These are phyloP conservation scores for Latrodectus elegans DNA, from an alignment of 2,888 invertebrate species.

Conservation along the genomic window DNA sequence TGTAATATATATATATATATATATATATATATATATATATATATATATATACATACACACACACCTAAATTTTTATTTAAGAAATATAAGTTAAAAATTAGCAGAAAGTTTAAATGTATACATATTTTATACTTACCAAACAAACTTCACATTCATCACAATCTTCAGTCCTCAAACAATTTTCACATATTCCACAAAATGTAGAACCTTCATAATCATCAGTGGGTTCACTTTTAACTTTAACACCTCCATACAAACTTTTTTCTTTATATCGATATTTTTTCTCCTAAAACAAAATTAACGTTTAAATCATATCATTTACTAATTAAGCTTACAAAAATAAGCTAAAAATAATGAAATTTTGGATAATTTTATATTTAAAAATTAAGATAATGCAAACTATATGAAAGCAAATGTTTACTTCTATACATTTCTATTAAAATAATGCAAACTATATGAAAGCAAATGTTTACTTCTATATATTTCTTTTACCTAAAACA, in stretches of 20 bases:
- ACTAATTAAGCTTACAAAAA: neutral
- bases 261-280: constrained; percentile 56
- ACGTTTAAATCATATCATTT: neutral
- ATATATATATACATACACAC: no score
- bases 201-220: constrained; percentile 49
- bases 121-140: constrained; percentile 38
- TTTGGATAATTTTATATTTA: no score
- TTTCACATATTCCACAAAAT: constrained; percentile 65
- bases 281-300: constrained; percentile 41
- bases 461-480: no score
- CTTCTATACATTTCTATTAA: no score
- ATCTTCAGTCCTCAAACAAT: constrained; percentile 66
- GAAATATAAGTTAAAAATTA: neutral
- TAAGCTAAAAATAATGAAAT: no score
- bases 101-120: neutral
- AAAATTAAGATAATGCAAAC: no score
- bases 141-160: constrained; percentile 67
- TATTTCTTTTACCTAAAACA: no score
- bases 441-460: no score
- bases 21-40: no score
- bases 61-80: neutral
- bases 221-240: constrained; percentile 56
- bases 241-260: constrained; percentile 43
- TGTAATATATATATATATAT: no score
- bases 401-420: no score